phyloP scores from a whole-genome alignment of 2,113 vertebrate genomes.

The Trinectes maculatus region DNA sequence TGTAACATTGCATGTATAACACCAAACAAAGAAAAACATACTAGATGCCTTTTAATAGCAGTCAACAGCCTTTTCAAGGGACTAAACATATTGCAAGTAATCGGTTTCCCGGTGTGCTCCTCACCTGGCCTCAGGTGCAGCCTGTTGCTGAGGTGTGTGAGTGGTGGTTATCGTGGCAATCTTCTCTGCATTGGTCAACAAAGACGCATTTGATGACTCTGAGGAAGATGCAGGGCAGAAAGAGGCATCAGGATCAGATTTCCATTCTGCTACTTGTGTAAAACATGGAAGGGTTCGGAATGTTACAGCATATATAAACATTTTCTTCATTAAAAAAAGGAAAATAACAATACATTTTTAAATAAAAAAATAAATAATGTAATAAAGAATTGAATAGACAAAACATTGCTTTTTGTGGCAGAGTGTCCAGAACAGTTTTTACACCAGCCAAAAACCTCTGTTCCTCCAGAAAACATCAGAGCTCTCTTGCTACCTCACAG shows the following conservation, averaged over 20 bases:
- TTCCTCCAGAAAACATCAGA: conserved; percentile 10
- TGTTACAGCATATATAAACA: background rate
- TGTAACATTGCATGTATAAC: too few species aligned
- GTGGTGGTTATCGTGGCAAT: conserved; percentile 99
- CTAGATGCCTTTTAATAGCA: too few species aligned
- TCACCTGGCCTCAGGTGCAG: conserved; percentile 91
- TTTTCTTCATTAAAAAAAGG: background rate
- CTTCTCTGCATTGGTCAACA: conserved; percentile 99
- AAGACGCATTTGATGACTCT: conserved; percentile 97
- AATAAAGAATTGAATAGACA: background rate
- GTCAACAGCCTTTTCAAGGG: too few species aligned
- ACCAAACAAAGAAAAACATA: too few species aligned
- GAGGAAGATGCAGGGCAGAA: conserved; percentile 20
- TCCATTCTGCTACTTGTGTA: background rate
- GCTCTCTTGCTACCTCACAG: background rate
- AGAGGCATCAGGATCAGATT: background rate
- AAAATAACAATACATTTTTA: background rate
- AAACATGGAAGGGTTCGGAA: background rate
- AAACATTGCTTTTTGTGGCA: conserved; percentile 17
- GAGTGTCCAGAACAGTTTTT: background rate
- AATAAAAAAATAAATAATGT: background rate
- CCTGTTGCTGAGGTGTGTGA: conserved; percentile 91
- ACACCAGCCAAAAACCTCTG: background rate
- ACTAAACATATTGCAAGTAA: too few species aligned
- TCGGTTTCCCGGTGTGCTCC: conserved; percentile 29